Evolutionary conservation across 1,140 invertebrate genomes (phyloP).

Genomic region (Atta colombica): DNA sequence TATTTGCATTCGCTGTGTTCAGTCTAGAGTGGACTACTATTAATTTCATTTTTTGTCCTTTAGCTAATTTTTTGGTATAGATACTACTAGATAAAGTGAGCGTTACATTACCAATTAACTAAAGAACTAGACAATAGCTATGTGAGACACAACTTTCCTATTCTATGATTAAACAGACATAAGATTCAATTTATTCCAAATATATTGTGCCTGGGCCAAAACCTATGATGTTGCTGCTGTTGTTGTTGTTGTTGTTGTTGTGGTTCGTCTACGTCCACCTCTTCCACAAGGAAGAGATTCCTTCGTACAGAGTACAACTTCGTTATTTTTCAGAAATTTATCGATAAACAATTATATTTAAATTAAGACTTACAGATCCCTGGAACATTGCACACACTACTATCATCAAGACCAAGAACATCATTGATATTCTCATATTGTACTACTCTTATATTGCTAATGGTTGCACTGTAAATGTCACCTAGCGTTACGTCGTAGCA

Average conservation of each 20-base stretch:
- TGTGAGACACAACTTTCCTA: neutral
- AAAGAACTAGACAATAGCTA: neutral
- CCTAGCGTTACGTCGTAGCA: neutral
- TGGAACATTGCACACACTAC: slow-evolving; percentile 66
- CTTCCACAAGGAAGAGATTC: neutral
- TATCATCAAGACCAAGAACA: slow-evolving; percentile 66
- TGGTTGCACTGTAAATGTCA: neutral
- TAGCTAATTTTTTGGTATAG: neutral
- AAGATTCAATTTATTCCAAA: neutral
- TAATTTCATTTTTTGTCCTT: neutral
- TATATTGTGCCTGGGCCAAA: too few relatives aligned
- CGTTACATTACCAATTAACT: neutral
- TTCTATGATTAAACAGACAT: neutral
- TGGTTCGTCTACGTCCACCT: too few relatives aligned
- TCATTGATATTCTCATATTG: slow-evolving; percentile 49
- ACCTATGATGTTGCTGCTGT: too few relatives aligned
- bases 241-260: too few relatives aligned
- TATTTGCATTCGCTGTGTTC: too few relatives aligned
- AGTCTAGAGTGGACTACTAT: neutral
- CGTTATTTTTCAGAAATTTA: neutral
- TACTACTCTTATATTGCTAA: neutral
- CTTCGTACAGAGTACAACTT: neutral
- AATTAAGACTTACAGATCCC: slow-evolving; percentile 34
- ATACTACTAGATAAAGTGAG: neutral
- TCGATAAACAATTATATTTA: neutral